Percentiles rank a stretch among this genome's conserved stretches.
Conservation (phyloP, 2,888 invertebrate genomes). For the Agrochola lychnidis region DNA sequence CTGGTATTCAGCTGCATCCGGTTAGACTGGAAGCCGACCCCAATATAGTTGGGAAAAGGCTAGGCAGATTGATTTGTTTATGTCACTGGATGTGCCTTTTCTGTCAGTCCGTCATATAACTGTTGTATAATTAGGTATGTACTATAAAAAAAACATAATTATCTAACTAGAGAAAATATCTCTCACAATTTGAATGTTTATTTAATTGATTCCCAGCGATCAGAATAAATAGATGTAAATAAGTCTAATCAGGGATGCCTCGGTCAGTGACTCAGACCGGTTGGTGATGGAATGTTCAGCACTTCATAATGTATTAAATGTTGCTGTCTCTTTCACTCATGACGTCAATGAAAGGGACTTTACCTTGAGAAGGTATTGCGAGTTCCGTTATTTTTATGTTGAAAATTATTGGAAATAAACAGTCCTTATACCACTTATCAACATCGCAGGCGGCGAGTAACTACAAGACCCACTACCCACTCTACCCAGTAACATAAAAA, state of each 20-base stretch:
- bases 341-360: constrained; percentile 35
- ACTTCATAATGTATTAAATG: constrained; percentile 19
- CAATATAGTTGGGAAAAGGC: too few species aligned
- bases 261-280: constrained; percentile 62
- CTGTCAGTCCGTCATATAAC: background rate
- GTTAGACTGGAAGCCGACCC: too few species aligned
- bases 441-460: background rate
- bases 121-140: background rate
- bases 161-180: background rate
- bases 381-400: background rate
- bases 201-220: background rate
- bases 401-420: background rate
- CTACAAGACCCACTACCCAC: background rate
- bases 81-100: background rate
- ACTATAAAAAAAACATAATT: background rate
- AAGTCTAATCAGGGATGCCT: constrained; percentile 15
- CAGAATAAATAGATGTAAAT: constrained; percentile 1
- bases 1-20: too few species aligned
- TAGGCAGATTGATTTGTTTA: too few species aligned
- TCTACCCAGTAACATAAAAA: background rate
- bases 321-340: constrained; percentile 46
- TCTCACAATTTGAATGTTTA: background rate
- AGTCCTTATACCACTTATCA: background rate
- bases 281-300: constrained; percentile 53
- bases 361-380: background rate